Base-by-base conservation (phyloP, 53 echinoderm and acorn worm species). In the Zoroaster sp. region DNA sequence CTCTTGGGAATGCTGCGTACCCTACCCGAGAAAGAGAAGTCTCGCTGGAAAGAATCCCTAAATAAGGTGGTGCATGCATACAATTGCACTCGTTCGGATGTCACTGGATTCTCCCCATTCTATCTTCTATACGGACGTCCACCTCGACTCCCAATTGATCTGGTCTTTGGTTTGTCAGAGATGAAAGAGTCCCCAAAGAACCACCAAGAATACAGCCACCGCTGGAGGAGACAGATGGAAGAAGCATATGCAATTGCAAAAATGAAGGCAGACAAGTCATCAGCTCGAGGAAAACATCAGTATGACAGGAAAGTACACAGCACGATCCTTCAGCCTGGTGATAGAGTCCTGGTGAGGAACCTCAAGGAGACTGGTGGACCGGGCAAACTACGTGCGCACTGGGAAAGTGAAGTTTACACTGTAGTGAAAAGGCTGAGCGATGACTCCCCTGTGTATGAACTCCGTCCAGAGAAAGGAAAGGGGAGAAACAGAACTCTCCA, bases 31-130 rank as follows among this genome's bases (percentile, higher is more conserved):
- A 38, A 63, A 21, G 39, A 87, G 49, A 87, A 87, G 32, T 40
- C 54, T 15, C 45, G 32, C 55, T 87, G 74, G 87, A 87, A 87
- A 3, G 75, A 87, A 33, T 88, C 88, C 4, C 37, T 88, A 40
- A 44, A 77, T 67, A 75, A 77, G 59, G 14, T 88, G 32, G 88
- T 88, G 35, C 88, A 88, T 28, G 88, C 88, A 3, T 77, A 88
- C 15, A 87, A 74, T 49, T 70, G 87, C 87, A 86, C 37, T n/a
- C 42, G 72, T 35, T 51, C 66, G 23, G 87, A 72, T 5, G 73
- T 74, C 20, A 69, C 66, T 3, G 87, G 87, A 10, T 87, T 70
- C 45, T 87, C 87, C 20, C 87, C 87, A 17, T 87, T 87, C 74
- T 87, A 49, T 45, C 74, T 87, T 49, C 55, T 87, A 32, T 74